Evolutionary conservation across 1,140 invertebrate species (phyloP), one percentile per base, ranked within the genome.

Genomic region (Kradibia gibbosae): DNA sequence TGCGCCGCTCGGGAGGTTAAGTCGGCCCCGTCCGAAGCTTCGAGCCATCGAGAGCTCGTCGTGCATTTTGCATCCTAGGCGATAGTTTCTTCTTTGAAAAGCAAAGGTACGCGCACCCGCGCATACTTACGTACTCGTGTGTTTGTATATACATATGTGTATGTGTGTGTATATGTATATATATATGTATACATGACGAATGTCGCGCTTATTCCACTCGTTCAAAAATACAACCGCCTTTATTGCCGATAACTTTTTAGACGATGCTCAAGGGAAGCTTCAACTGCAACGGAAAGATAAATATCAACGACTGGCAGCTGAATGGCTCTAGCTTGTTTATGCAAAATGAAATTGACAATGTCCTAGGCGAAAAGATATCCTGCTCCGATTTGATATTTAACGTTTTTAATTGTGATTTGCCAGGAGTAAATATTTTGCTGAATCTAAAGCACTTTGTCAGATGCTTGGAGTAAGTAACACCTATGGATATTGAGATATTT

Each of bases 401-500:
- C 25, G 80, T 89, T 25, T 91, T 91, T 73, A 83, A 87, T 17
- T 86, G 72, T n/a, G 80, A 78, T 81, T 31, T 86, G 62, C 85
- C 87, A 20, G 83, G 82, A 42, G 82, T 88, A 17, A 87, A 85
- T 65, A 86, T 83, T 13, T 70, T 90, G 45, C 78, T 90, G 5
- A 85, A 86, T 84, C 73, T 90, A 4, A 85, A 86, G 39, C 86
- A 88, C 82, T 83, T 88, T n/a, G 82, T 85, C 8, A 85, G 83
- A 77, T 90, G 88, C 65, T 86, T 90, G 84, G 84, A 88, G 90
- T 91, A 86, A 87, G 87, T 85, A 45, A 48, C n/a, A 0, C 53
- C 36, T 62, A 62, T 28, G 4, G 2, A 34, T 62, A 11, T 34
- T 15, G 4, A 10, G 5, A 22, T 31, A 7, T 13, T 65, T 50